Evolutionary conservation across 1,140 invertebrate genomes (phyloP).

Genomic region (Tetranychus urticae): DNA sequence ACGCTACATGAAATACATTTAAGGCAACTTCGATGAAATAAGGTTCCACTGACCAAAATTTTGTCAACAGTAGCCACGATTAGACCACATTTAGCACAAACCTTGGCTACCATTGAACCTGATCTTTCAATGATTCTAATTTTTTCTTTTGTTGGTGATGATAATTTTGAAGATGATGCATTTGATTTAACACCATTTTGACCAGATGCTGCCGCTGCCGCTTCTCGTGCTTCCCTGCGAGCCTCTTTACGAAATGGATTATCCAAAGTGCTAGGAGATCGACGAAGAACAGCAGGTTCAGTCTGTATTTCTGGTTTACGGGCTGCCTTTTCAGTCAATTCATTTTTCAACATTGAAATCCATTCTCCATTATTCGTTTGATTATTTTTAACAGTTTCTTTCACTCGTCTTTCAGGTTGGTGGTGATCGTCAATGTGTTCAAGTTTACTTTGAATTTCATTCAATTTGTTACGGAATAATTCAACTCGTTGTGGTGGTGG

Average conservation of each 20-base stretch:
- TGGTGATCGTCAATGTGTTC: not conserved
- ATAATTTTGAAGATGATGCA: not conserved
- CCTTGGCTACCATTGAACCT: not conserved
- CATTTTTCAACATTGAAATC: not conserved
- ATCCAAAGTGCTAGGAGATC: too few species aligned
- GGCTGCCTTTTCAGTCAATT: not conserved
- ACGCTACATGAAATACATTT: conserved; percentile 46
- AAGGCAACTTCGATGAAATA: conserved; percentile 61
- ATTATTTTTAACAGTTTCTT: not conserved
- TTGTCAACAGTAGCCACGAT: conserved; percentile 69
- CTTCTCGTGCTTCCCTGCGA: not conserved
- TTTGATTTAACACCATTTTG: not conserved
- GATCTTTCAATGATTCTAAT: conserved; percentile 1
- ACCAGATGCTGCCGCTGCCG: not conserved
- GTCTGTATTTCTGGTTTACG: not conserved
- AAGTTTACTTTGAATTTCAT: not conserved
- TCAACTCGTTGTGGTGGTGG: not conserved
- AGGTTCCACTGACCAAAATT: conserved; percentile 54
- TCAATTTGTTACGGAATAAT: not conserved
- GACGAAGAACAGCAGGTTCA: not conserved
- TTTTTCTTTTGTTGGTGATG: not conserved
- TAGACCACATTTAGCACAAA: conserved; percentile 61
- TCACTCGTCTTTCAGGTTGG: not conserved
- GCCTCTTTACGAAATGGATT: not conserved
- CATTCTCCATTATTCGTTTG: not conserved